Conservation (phyloP, 2,888 invertebrate genomes). For the Hirtodrosophila cameraria region DNA sequence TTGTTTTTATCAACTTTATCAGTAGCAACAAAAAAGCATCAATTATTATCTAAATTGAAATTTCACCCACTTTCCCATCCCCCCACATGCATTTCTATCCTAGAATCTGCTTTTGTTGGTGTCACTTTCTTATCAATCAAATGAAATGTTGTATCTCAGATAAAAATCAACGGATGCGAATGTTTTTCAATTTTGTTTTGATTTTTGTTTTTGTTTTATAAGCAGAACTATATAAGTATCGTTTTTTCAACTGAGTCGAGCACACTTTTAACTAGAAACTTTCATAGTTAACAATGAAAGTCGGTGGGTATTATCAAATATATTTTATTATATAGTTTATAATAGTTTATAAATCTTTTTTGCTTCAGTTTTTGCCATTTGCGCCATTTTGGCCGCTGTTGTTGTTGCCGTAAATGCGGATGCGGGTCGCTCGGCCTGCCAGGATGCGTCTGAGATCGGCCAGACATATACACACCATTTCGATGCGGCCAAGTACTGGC, state of each 20-base stretch:
- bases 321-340: not conserved
- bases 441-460: slow-evolving; percentile 70
- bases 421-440: slow-evolving; percentile 81
- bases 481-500: slow-evolving; percentile 82
- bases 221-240: slow-evolving; percentile 41
- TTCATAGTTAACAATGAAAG: slow-evolving; percentile 57
- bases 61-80: too few species aligned
- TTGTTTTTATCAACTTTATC: slow-evolving; percentile 3
- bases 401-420: slow-evolving; percentile 49
- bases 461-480: slow-evolving; percentile 79
- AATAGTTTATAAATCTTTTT: too few species aligned
- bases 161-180: slow-evolving; percentile 56
- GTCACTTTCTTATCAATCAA: slow-evolving; percentile 24
- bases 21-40: slow-evolving; percentile 12
- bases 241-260: not conserved
- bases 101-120: not conserved
- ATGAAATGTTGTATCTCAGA: slow-evolving; percentile 29
- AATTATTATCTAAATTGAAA: slow-evolving; percentile 40
- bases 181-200: slow-evolving; percentile 37
- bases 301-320: slow-evolving; percentile 46
- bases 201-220: slow-evolving; percentile 28
- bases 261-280: slow-evolving; percentile 43
- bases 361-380: slow-evolving; percentile 58
- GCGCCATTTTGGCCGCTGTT: slow-evolving; percentile 53
- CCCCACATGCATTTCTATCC: not conserved